Evolutionary conservation across 2,888 invertebrate genomes (phyloP), one percentile per base, ranked within the genome.

Genomic region (Aspidapion aeneum): DNA sequence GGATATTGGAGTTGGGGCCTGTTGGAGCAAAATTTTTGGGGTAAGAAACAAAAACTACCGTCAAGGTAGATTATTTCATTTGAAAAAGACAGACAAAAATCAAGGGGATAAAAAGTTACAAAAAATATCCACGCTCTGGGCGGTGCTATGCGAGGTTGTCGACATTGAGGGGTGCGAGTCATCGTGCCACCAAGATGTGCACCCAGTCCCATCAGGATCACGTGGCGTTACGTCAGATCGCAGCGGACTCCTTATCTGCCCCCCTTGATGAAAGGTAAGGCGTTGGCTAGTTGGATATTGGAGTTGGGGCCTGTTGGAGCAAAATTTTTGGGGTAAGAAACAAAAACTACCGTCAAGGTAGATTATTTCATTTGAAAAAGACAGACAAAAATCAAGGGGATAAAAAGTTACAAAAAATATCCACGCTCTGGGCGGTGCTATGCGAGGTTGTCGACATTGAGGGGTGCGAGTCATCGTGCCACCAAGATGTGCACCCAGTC

Each of bases 191-290:
- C 99, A 0, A 86, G 96, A 20, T 95, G 96, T 74, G 98, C 98
- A 9, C 91, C 95, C n/a, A n/a, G n/a, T n/a, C n/a, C n/a, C n/a
- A n/a, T n/a, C 58, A 87, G 99, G 72, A 93, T 99, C 64, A 99
- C 99, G 57, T 99, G 99, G n/a, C n/a, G n/a, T n/a, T n/a, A n/a
- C n/a, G n/a, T n/a, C n/a, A n/a, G n/a, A n/a, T n/a, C n/a, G n/a
- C 89, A 90, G 67, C 82, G 90, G 62, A 89, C 90, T 82, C 91
- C 94, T 74, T 96, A 98, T 83, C 98, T 98, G 76, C 98, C 99
- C 1, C 98, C 98, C 1, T 81, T 99, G 67, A 97, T 98, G 93
- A 99, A 99, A n/a, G 98, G 99, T 18, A 99, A 99, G 80, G 98
- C 98, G 1, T 84, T 99, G n/a, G n/a, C n/a, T n/a, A n/a, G n/a